phyloP scores from a whole-genome alignment of 2,888 invertebrate species.

The Entomobrya proxima region DNA sequence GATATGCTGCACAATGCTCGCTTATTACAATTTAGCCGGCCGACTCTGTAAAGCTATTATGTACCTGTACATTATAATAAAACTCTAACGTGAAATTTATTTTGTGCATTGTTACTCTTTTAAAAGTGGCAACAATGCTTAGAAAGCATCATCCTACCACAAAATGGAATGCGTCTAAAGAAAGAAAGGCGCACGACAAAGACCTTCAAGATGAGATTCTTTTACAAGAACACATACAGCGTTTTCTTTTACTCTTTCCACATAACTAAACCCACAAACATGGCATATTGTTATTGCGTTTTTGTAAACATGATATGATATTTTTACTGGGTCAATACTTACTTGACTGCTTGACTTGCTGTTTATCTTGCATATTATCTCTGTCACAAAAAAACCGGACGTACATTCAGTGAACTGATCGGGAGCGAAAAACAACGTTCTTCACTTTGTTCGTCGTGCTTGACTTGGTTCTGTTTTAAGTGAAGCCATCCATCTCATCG shows the following conservation, averaged over 20 bases:
- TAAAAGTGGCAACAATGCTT: background rate
- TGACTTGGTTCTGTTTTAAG: slow-evolving; percentile 23
- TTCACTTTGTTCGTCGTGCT: background rate
- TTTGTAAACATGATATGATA: background rate
- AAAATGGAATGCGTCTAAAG: slow-evolving; percentile 44
- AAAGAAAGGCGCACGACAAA: slow-evolving; percentile 48
- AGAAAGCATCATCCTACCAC: background rate
- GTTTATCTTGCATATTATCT: slow-evolving; percentile 50
- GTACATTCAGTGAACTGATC: slow-evolving; percentile 55
- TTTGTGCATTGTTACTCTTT: background rate
- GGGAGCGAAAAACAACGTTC: slow-evolving; percentile 22
- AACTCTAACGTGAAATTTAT: background rate
- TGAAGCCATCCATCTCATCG: background rate
- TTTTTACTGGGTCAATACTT: slow-evolving; percentile 68
- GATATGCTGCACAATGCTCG: background rate
- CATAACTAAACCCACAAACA: background rate
- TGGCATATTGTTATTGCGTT: too few species aligned
- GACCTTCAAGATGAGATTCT: slow-evolving; percentile 39
- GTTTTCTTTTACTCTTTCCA: background rate
- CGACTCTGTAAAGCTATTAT: background rate
- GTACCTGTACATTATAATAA: background rate
- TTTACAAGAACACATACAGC: background rate
- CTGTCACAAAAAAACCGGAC: slow-evolving; percentile 66
- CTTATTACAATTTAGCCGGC: background rate
- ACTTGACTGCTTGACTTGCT: slow-evolving; percentile 47